Base-by-base conservation (phyloP, 2,888 invertebrate genomes). In the Polydrusus cervinus region DNA sequence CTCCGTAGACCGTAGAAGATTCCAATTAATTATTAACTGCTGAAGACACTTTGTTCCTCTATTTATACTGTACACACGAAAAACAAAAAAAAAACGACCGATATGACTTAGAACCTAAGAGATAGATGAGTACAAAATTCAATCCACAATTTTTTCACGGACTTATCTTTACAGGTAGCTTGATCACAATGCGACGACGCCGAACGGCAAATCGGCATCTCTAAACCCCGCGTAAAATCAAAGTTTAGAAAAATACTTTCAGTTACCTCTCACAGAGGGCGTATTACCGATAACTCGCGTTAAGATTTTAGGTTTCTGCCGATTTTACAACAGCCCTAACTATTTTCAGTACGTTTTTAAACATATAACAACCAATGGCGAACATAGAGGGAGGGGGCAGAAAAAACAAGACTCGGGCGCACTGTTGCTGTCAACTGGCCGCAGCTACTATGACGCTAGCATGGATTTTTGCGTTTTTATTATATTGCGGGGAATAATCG, bases 101-200 rank as follows among this genome's bases (percentile, higher is more conserved):
- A 78, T 78, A 79, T 70, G 68, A 66, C 72, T 66, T 66, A 72
- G 18, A 49, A 38, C 16, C 66, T 67, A 72, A 57, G 9, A 60
- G 9, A 67, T 10, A 60, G 49, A 30, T 66, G 72, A 71, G 71
- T 71, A 71, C 38, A 64, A 71, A 71, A 55, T 67, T 40, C 55
- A 64, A 51, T 70, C 53, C 47, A 69, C 57, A 38, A 57, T 57
- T 9, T 53, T 10, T 57, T 45, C 25, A 64, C 25, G 25, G 25
- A 25, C 14, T 30, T 65, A 65, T 47, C 53, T 71, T 62, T 57
- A 71, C 62, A 71, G 62, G 71, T 64, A 53, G 55, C 71, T 10
- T 55, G 57, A 71, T 71, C 71, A 71, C 71, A 71, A 71, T 64
- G 53, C n/a, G 47, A 3, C 6, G 66, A 40, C 51, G 51, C 53